Evolutionary conservation across 2,797 vertebrate species (phyloP).

Genomic region (Lacerta agilis): DNA sequence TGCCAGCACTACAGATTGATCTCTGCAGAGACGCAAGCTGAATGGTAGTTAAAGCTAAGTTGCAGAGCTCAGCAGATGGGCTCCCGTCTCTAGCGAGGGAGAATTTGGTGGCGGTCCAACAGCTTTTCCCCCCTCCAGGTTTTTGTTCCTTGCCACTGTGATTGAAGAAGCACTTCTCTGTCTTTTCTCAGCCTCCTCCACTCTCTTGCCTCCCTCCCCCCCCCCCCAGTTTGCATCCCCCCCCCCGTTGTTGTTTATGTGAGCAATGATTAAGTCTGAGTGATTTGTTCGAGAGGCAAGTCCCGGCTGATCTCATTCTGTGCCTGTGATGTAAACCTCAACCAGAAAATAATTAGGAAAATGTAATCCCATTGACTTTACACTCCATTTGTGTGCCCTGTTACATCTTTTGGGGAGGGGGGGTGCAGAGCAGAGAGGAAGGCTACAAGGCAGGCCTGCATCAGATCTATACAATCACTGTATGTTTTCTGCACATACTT

Average conservation of each 20-base stretch:
- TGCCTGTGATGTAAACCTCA: conserved; percentile 79
- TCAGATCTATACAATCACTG: conserved; percentile 45
- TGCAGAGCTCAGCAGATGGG: conserved; percentile 90
- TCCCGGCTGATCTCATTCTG: conserved; percentile 80
- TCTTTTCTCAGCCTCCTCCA: conserved; percentile 80
- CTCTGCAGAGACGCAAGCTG: conserved; percentile 84
- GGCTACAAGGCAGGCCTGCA: conserved; percentile 36
- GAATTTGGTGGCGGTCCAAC: conserved; percentile 86
- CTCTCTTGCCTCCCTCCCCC: conserved; percentile 43
- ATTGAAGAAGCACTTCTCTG: conserved; percentile 80
- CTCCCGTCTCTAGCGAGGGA: conserved; percentile 84
- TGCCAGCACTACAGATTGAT: conserved; percentile 84
- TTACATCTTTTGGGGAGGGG: conserved; percentile 57
- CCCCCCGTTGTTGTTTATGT: conserved; percentile 73
- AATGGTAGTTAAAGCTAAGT: conserved; percentile 84
- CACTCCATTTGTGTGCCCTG: conserved; percentile 75
- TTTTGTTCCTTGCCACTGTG: conserved; percentile 84
- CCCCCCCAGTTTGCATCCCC: conserved; percentile 35
- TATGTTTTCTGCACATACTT: background rate
- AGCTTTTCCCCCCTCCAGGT: conserved; percentile 85
- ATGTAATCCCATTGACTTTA: conserved; percentile 85
- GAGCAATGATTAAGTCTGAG: conserved; percentile 84
- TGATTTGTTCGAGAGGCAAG: conserved; percentile 81
- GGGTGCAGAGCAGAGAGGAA: conserved; percentile 29
- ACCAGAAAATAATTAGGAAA: conserved; percentile 85